A percentile compares a stretch with the other conserved stretches of the same genome.
Conservation (phyloP, 2,888 invertebrate genomes). For the Criorhina ranunculi region DNA sequence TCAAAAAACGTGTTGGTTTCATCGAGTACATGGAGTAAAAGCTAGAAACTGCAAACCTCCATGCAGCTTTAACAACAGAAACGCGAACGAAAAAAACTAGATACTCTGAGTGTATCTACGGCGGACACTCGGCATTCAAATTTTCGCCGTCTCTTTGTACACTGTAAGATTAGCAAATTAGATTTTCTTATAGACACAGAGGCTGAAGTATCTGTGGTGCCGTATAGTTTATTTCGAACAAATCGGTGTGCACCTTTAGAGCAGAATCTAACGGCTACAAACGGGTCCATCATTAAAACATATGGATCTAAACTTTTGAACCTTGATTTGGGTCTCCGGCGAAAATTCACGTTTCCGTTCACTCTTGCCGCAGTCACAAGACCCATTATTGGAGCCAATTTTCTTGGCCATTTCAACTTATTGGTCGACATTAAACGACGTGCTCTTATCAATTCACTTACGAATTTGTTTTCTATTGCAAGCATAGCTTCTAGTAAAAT, state of each 20-base stretch:
- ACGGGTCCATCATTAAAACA: slow-evolving; percentile 3
- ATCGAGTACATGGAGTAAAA: not conserved
- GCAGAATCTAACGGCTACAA: not conserved
- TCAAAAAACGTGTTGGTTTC: not conserved
- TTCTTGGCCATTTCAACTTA: not conserved
- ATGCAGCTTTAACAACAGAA: not conserved
- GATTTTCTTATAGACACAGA: slow-evolving; percentile 20
- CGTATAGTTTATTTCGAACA: not conserved
- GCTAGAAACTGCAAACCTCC: not conserved
- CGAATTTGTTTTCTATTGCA: not conserved
- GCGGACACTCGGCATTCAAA: slow-evolving; percentile 11
- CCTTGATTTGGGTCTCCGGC: not conserved
- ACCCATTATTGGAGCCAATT: not conserved
- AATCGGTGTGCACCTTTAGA: not conserved
- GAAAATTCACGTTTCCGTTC: not conserved
- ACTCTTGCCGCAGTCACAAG: not conserved
- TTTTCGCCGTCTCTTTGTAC: slow-evolving; percentile 19
- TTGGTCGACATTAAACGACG: not conserved
- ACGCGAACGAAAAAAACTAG: slow-evolving; percentile 6
- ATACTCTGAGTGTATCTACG: slow-evolving; percentile 2
- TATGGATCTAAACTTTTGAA: not conserved
- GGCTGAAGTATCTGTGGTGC: slow-evolving; percentile 11
- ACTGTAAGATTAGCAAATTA: not conserved
- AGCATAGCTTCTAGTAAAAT: slow-evolving; percentile 1
- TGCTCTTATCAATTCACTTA: not conserved